These are phyloP conservation scores for Vombatus ursinus DNA, from an alignment of 2,113 vertebrate species.

Conservation along the genomic window DNA sequence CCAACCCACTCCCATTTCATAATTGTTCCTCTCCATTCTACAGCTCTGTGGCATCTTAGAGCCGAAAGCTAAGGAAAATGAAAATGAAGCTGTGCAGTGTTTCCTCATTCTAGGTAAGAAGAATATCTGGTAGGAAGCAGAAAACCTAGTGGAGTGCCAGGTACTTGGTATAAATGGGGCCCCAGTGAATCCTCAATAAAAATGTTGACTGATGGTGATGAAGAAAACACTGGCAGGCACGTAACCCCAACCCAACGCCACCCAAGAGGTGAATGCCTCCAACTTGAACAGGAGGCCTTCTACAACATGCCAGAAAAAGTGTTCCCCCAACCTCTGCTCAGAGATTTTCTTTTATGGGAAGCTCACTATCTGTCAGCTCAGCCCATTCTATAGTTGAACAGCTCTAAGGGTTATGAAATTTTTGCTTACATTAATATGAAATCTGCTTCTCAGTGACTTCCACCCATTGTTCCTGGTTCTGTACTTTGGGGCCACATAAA, in stretches of 20 bases:
- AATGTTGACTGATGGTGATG: background rate
- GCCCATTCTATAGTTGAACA: background rate
- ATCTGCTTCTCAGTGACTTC: background rate
- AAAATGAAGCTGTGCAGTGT: slow-evolving; percentile 70
- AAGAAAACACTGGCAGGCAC: background rate
- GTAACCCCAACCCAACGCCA: background rate
- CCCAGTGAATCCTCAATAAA: background rate
- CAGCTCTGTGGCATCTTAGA: slow-evolving; percentile 62
- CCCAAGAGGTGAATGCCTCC: background rate
- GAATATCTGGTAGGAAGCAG: background rate
- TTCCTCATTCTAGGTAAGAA: slow-evolving; percentile 75
- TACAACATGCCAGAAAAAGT: background rate
- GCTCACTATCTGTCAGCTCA: background rate
- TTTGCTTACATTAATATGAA: background rate
- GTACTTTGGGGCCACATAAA: background rate
- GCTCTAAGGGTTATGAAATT: background rate
- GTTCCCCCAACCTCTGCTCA: background rate
- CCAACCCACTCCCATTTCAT: background rate
- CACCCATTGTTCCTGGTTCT: background rate
- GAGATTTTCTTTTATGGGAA: background rate
- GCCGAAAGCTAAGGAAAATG: slow-evolving; percentile 62
- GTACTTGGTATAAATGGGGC: background rate
- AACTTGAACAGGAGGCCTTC: background rate
- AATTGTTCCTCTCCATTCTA: background rate
- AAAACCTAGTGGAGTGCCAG: background rate